Evolutionary conservation across 2,113 vertebrate species (phyloP), one percentile per base, ranked within the genome.

Genomic region (Podarcis muralis): DNA sequence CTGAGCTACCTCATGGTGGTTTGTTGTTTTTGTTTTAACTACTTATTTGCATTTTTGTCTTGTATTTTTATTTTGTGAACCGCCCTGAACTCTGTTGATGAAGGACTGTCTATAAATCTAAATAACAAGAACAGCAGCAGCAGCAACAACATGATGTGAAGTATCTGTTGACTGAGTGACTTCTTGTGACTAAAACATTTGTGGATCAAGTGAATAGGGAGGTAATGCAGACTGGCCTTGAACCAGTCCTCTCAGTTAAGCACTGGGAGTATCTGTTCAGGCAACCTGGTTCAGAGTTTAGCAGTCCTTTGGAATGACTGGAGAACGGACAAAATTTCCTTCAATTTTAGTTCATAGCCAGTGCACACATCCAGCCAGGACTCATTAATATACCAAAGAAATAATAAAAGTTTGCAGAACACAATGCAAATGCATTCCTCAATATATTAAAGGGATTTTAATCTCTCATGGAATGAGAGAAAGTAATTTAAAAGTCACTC

Each of bases 401-500:
- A 88, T 91, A 91, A 48, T 27, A 93, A 92, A 74, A 77, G 81
- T 93, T 92, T 89, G 83, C 90, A 13, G 81, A 91, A 88, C 88
- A 92, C 72, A 94, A 92, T 82, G 86, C 76, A 89, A 93, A 94
- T 93, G 89, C 5, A 85, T 93, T 95, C 92, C 37, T 94, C 35
- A 92, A 80, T 27, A 75, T 82, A 92, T 95, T 94, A 92, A 93
- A 87, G 90, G 86, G 85, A 88, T 88, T 40, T 13, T 88, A 92
- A 91, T 27, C 83, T 91, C 90, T 89, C 2, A 18, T 68, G 87
- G 69, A 79, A 27, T 87, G 37, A n/a, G 5, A 76, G 68, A 93
- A 91, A 92, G 80, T 85, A 89, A 93, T 93, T 94, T 92, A 89
- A 94, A 95, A 93, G 87, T 48, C 89, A 71, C 83, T 91, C 59